A percentile compares a stretch with the other conserved stretches of the same genome.
Conservation (phyloP, 2,888 invertebrate species). For the Julus scanicus region DNA sequence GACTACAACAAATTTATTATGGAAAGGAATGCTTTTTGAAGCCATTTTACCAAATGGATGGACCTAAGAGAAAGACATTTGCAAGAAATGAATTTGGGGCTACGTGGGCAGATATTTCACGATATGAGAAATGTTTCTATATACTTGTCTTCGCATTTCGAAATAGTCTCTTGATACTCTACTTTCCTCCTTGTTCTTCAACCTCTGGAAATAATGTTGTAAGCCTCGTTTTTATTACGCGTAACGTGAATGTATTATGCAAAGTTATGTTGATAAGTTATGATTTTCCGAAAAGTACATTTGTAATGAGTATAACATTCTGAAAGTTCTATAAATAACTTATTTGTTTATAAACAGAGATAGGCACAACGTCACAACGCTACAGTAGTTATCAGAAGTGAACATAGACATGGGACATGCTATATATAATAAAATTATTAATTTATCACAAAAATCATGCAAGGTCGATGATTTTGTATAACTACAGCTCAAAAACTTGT, state of each 20-base stretch:
- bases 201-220: not conserved
- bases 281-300: not conserved
- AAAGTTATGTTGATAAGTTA: not conserved
- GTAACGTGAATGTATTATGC: not conserved
- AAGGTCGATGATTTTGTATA: too few species aligned
- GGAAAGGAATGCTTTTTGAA: not conserved
- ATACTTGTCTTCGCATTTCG: not conserved
- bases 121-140: not conserved
- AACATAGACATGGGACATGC: too few species aligned
- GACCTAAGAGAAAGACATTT: not conserved
- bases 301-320: not conserved
- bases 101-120: not conserved
- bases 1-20: not conserved
- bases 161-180: not conserved
- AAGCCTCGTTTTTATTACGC: not conserved
- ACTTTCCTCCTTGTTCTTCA: too few species aligned
- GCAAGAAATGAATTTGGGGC: not conserved
- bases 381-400: too few species aligned
- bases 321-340: not conserved
- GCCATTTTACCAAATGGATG: slow-evolving; percentile 9
- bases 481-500: too few species aligned
- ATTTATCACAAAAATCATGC: too few species aligned
- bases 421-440: too few species aligned
- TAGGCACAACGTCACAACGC: too few species aligned
- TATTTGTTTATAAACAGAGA: not conserved